Percentiles rank a stretch among this genome's conserved stretches.
These are phyloP conservation scores for Dromaius novaehollandiae DNA, from an alignment of 2,113 vertebrate species.

Conservation along the genomic window DNA sequence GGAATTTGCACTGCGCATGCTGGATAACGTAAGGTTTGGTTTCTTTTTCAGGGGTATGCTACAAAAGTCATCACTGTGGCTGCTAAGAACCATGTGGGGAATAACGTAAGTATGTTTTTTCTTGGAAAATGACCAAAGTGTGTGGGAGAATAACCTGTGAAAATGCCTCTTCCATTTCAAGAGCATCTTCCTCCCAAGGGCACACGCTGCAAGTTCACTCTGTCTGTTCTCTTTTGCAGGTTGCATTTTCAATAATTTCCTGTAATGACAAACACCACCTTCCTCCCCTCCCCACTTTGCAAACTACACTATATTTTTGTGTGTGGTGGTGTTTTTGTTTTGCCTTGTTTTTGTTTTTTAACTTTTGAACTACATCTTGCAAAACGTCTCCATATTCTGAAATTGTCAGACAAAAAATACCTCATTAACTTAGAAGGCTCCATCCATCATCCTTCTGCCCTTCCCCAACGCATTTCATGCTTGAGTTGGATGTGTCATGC, in stretches of 20 bases:
- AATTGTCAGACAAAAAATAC: slow-evolving; percentile 37
- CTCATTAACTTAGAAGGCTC: slow-evolving; percentile 18
- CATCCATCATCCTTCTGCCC: slow-evolving; percentile 48
- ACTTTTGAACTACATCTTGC: not conserved
- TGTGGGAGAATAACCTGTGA: not conserved
- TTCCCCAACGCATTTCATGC: slow-evolving; percentile 38
- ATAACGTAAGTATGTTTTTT: no score
- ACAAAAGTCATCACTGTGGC: not conserved
- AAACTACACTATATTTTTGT: not conserved
- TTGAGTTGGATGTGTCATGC: not conserved
- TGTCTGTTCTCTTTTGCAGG: not conserved
- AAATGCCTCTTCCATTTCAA: fast-evolving
- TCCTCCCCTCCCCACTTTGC: no score
- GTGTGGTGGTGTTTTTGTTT: not conserved
- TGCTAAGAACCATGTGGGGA: not conserved
- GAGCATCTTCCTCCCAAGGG: no score
- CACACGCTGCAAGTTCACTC: not conserved
- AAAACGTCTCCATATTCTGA: not conserved
- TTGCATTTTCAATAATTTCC: not conserved
- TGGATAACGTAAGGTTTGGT: not conserved
- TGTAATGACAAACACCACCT: fast-evolving
- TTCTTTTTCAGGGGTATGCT: not conserved
- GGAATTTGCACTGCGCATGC: not conserved
- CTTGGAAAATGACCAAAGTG: not conserved
- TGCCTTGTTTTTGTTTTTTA: not conserved